Conservation (phyloP, 2,888 invertebrate species). For the Candidula unifasciata region DNA sequence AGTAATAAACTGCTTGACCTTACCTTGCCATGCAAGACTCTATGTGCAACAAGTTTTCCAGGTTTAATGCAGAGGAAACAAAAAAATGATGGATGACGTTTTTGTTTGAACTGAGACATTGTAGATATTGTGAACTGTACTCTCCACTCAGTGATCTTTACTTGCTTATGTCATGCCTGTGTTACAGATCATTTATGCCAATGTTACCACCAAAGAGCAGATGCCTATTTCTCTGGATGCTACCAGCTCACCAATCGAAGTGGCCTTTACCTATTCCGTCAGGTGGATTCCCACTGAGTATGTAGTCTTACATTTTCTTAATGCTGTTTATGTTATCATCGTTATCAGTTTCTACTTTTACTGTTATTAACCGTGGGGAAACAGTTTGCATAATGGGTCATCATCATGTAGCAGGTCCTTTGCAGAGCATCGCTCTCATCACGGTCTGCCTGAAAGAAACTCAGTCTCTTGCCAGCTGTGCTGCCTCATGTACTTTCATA, state of each 20-base stretch:
- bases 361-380: neutral
- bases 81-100: too few relatives aligned
- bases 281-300: conserved; percentile 79
- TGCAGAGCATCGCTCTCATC: too few relatives aligned
- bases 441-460: too few relatives aligned
- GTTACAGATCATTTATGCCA: conserved; percentile 78
- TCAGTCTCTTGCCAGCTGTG: too few relatives aligned
- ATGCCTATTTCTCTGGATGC: conserved; percentile 77
- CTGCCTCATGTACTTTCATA: too few relatives aligned
- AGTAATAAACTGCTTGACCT: too few relatives aligned
- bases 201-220: conserved; percentile 78
- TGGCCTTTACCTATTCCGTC: conserved; percentile 79
- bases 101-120: too few relatives aligned
- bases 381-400: neutral
- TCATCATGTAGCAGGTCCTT: too few relatives aligned
- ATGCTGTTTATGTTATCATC: neutral
- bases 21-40: too few relatives aligned
- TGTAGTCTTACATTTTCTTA: conserved; percentile 56
- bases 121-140: too few relatives aligned
- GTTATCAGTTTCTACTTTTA: neutral
- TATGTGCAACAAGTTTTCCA: too few relatives aligned
- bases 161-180: neutral
- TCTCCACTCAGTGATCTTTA: neutral
- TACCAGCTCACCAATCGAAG: conserved; percentile 72
- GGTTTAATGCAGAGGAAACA: neutral